Percentiles rank a stretch among this genome's conserved stretches.
Evolutionary conservation across 2,113 vertebrate genomes (phyloP).

Genomic region (Oncorhynchus tshawytscha): DNA sequence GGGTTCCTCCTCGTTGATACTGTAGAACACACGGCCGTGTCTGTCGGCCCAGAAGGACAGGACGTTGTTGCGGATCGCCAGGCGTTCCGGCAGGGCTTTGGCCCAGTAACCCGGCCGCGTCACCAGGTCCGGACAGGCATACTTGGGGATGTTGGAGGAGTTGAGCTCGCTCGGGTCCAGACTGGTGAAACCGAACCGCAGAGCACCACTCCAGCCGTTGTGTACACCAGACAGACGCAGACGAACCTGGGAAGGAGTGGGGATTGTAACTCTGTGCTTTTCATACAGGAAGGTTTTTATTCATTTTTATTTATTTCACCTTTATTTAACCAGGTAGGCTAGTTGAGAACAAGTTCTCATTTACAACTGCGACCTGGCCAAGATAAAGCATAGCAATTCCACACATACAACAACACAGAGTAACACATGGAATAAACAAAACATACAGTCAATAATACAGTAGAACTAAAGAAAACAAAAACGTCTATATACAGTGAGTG

Average conservation of each 20-base stretch:
- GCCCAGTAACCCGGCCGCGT: slow-evolving; percentile 96
- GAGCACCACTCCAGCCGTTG: slow-evolving; percentile 93
- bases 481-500: too few relatives aligned
- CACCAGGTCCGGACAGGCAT: slow-evolving; percentile 95
- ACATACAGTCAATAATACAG: too few relatives aligned
- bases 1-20: slow-evolving; percentile 91
- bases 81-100: slow-evolving; percentile 93
- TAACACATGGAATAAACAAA: too few relatives aligned
- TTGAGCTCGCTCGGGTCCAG: slow-evolving; percentile 90
- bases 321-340: too few relatives aligned
- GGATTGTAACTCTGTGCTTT: not conserved
- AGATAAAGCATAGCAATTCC: too few relatives aligned
- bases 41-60: slow-evolving; percentile 97
- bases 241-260: slow-evolving; percentile 70
- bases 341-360: too few relatives aligned
- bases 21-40: slow-evolving; percentile 96
- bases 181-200: slow-evolving; percentile 95
- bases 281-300: too few relatives aligned
- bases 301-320: too few relatives aligned
- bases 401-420: too few relatives aligned
- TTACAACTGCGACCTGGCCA: too few relatives aligned
- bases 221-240: slow-evolving; percentile 90
- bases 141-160: slow-evolving; percentile 92
- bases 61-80: slow-evolving; percentile 90
- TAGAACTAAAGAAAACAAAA: too few relatives aligned